A percentile compares a stretch with the other conserved stretches of the same genome.
Evolutionary conservation across 2,888 invertebrate species (phyloP).

Genomic region (Cepaea hortensis): DNA sequence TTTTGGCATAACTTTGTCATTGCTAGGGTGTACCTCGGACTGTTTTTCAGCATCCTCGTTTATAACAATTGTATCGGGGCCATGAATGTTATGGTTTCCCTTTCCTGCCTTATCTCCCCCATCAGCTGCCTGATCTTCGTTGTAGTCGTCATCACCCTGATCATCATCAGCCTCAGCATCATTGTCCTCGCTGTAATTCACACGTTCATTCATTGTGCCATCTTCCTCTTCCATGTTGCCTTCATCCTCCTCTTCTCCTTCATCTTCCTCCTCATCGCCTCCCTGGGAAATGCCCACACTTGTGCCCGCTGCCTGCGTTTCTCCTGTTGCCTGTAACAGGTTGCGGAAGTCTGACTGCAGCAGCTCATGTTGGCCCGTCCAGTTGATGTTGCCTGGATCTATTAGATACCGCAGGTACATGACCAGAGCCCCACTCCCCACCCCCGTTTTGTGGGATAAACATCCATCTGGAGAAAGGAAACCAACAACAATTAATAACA

Average conservation of each 20-base stretch:
- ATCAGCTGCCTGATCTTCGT: slow-evolving; percentile 36
- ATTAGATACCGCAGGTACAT: slow-evolving; percentile 70
- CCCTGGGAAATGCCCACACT: slow-evolving; percentile 48
- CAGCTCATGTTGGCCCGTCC: slow-evolving; percentile 44
- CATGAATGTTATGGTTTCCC: slow-evolving; percentile 33
- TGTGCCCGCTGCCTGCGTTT: slow-evolving; percentile 44
- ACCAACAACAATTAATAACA: neutral
- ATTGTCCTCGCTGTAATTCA: slow-evolving; percentile 26
- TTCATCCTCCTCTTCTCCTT: slow-evolving; percentile 55
- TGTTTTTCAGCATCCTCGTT: slow-evolving; percentile 48
- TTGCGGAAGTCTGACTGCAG: slow-evolving; percentile 48
- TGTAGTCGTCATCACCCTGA: slow-evolving; percentile 42
- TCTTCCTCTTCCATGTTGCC: slow-evolving; percentile 51
- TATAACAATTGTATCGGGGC: slow-evolving; percentile 10
- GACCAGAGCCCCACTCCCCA: slow-evolving; percentile 72
- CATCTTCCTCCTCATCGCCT: slow-evolving; percentile 57
- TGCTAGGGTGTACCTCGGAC: slow-evolving; percentile 56
- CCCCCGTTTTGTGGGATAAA: slow-evolving; percentile 73
- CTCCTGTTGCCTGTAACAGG: slow-evolving; percentile 33
- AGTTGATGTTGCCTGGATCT: slow-evolving; percentile 59
- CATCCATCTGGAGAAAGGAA: slow-evolving; percentile 64
- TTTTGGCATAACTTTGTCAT: neutral
- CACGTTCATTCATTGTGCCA: slow-evolving; percentile 45
- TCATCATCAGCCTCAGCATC: slow-evolving; percentile 47
- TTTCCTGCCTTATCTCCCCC: slow-evolving; percentile 54